Evolutionary conservation across 2,113 vertebrate species (phyloP).

Genomic region (Hiodon tergisus): DNA sequence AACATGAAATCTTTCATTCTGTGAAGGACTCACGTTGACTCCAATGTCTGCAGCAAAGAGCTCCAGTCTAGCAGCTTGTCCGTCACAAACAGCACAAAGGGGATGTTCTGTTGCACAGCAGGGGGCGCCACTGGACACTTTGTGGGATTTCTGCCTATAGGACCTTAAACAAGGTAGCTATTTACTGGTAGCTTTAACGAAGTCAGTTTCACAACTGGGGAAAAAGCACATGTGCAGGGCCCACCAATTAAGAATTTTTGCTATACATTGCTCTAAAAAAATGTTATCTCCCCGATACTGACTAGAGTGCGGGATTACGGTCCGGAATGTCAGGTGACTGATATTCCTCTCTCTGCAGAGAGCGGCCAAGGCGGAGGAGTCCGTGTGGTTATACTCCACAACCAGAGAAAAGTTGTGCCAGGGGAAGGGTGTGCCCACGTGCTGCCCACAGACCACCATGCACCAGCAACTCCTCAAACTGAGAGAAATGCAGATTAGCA

Average conservation of each 20-base stretch:
- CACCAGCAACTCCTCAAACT: slow-evolving; percentile 64
- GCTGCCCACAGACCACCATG: slow-evolving; percentile 65
- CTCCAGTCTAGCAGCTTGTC: slow-evolving; percentile 74
- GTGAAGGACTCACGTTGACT: slow-evolving; percentile 73
- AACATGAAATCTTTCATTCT: too few species aligned
- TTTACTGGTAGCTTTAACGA: too few species aligned
- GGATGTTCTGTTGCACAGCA: slow-evolving; percentile 66
- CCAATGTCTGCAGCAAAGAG: slow-evolving; percentile 74
- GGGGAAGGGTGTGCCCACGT: slow-evolving; percentile 79
- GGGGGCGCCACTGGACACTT: not conserved
- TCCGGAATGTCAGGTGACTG: slow-evolving; percentile 67
- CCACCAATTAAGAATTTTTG: too few species aligned
- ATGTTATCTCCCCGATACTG: slow-evolving; percentile 11
- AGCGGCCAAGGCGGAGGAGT: slow-evolving; percentile 69
- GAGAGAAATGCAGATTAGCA: not conserved
- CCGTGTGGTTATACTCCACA: slow-evolving; percentile 75
- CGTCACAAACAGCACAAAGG: slow-evolving; percentile 75
- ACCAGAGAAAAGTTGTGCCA: slow-evolving; percentile 79
- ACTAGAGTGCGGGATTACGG: slow-evolving; percentile 53
- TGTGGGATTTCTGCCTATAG: slow-evolving; percentile 18
- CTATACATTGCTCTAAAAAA: not conserved
- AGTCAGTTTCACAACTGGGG: not conserved
- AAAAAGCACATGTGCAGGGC: not conserved
- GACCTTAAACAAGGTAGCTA: not conserved
- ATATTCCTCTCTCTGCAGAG: slow-evolving; percentile 69